A percentile compares a stretch with the other conserved stretches of the same genome.
Evolutionary conservation across 2,113 vertebrate genomes (phyloP).

Genomic region (Pelvicachromis taeniatus): DNA sequence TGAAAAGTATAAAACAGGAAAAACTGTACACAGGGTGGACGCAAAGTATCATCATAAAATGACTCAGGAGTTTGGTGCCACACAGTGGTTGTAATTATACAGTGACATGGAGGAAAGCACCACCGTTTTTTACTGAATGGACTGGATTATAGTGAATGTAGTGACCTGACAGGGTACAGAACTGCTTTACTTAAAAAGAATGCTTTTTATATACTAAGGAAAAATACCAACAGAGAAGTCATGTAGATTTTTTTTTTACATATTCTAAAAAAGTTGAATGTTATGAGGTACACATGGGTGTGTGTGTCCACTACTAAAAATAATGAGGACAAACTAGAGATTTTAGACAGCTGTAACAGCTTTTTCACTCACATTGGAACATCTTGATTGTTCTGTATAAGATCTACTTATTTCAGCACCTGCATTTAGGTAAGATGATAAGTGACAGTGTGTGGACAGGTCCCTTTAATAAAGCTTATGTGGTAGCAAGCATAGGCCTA

Average conservation of each 20-base stretch:
- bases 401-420: neutral
- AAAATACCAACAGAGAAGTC: neutral
- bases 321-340: neutral
- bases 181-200: neutral
- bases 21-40: neutral
- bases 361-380: neutral
- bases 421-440: neutral
- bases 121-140: neutral
- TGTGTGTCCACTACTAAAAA: neutral
- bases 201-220: neutral
- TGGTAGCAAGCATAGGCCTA: neutral
- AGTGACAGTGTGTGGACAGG: neutral
- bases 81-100: neutral
- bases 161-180: neutral
- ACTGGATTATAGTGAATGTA: neutral
- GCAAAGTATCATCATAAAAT: neutral
- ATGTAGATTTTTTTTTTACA: neutral
- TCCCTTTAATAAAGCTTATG: neutral
- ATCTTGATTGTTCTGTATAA: neutral
- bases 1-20: neutral
- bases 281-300: neutral
- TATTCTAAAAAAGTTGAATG: neutral
- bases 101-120: neutral
- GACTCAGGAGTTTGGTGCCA: neutral
- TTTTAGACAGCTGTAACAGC: neutral